phyloP scores from a whole-genome alignment of 2,888 invertebrate genomes.

The Odiellus spinosus region DNA sequence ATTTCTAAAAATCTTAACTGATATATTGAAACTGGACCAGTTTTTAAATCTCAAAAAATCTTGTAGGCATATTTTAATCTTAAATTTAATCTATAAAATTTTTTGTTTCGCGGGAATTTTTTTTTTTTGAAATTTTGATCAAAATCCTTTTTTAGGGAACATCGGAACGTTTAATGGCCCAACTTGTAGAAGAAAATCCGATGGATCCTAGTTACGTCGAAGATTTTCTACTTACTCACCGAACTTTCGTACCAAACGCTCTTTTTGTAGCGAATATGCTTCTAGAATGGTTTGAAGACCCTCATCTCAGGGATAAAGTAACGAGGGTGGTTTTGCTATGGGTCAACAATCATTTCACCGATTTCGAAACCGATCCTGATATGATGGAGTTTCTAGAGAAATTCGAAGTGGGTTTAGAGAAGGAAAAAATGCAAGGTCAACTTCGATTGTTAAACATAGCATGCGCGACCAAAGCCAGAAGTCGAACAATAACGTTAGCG shows the following conservation, averaged over 20 bases:
- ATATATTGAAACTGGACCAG: no score
- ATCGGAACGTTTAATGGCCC: constrained; percentile 71
- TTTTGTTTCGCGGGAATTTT: no score
- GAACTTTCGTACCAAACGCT: constrained; percentile 82
- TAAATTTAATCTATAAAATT: no score
- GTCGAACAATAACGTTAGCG: constrained; percentile 76
- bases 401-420: constrained; percentile 69
- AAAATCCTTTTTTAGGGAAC: constrained; percentile 42
- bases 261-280: constrained; percentile 70
- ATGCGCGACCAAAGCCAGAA: constrained; percentile 88
- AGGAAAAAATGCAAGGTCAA: constrained; percentile 65
- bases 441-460: constrained; percentile 72
- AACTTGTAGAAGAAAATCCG: constrained; percentile 88
- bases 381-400: constrained; percentile 94
- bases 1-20: no score
- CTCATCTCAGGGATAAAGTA: constrained; percentile 34
- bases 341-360: constrained; percentile 98
- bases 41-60: no score
- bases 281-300: constrained; percentile 75
- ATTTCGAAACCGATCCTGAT: constrained; percentile 84
- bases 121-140: no score
- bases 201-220: constrained; percentile 96
- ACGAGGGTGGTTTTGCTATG: constrained; percentile 89
- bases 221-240: constrained; percentile 90
- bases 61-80: no score